These are phyloP conservation scores for Acleris sparsana DNA, from an alignment of 2,888 invertebrate species.

Conservation along the genomic window DNA sequence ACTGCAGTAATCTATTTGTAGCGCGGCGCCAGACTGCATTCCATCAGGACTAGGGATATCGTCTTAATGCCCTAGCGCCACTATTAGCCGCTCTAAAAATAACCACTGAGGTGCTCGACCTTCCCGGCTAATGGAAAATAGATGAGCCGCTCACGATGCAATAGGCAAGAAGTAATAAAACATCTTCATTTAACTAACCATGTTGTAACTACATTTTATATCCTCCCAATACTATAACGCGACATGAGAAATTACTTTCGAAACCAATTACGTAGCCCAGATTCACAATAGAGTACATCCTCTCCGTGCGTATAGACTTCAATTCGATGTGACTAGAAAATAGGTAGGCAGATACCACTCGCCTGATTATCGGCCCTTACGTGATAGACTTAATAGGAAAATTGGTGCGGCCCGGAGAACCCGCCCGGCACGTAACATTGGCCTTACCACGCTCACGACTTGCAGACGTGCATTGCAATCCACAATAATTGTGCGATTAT, in stretches of 20 bases:
- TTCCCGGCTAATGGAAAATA: slow-evolving; percentile 58
- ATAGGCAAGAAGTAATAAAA: slow-evolving; percentile 39
- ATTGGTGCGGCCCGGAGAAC: slow-evolving; percentile 68
- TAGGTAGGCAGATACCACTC: slow-evolving; percentile 51
- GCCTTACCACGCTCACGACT: slow-evolving; percentile 77
- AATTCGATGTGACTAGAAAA: slow-evolving; percentile 64
- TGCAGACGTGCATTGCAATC: slow-evolving; percentile 65
- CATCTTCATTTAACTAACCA: slow-evolving; percentile 38
- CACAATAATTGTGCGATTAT: slow-evolving; percentile 54
- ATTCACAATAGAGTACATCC: slow-evolving; percentile 74
- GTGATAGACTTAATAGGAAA: slow-evolving; percentile 77
- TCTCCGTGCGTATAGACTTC: slow-evolving; percentile 64
- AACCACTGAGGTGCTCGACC: slow-evolving; percentile 62
- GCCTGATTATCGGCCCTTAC: slow-evolving; percentile 69
- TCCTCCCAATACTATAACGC: slow-evolving; percentile 24
- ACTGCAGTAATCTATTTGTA: slow-evolving; percentile 66
- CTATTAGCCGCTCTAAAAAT: slow-evolving; percentile 63
- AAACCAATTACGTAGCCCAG: slow-evolving; percentile 55
- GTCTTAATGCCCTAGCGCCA: slow-evolving; percentile 70
- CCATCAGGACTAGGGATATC: slow-evolving; percentile 71
- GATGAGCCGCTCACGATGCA: slow-evolving; percentile 45
- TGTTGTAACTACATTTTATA: slow-evolving; percentile 24
- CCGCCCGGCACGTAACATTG: slow-evolving; percentile 77
- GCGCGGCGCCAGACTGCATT: slow-evolving; percentile 78
- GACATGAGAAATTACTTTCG: slow-evolving; percentile 44